These are phyloP conservation scores for Heterotis niloticus DNA, from an alignment of 2,113 vertebrate species.

Conservation along the genomic window DNA sequence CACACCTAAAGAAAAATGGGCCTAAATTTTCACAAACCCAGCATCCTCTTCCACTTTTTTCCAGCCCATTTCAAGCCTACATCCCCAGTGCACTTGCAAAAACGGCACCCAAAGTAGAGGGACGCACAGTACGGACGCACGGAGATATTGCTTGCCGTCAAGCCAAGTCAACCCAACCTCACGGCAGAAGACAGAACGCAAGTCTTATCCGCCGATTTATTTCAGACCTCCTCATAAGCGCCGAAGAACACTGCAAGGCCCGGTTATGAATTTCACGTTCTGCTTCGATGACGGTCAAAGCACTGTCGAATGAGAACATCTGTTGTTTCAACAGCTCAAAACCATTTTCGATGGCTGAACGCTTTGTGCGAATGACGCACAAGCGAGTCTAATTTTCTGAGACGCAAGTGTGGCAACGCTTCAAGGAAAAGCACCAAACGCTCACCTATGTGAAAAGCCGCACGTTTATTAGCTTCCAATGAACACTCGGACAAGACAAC, in stretches of 20 bases:
- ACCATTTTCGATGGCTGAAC: conserved; percentile 21
- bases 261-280: conserved; percentile 46
- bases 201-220: conserved; percentile 40
- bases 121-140: too few species aligned
- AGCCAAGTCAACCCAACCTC: background rate
- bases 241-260: conserved; percentile 52
- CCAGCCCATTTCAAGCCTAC: background rate
- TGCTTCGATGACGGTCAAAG: background rate
- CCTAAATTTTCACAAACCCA: background rate
- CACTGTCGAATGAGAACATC: background rate
- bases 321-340: background rate
- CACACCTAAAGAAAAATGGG: too few species aligned
- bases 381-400: conserved; percentile 33
- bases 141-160: background rate
- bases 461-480: too few species aligned
- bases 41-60: background rate
- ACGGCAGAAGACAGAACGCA: background rate
- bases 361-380: conserved; percentile 30
- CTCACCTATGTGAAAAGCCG: background rate
- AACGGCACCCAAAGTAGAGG: too few species aligned
- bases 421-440: background rate
- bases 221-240: conserved; percentile 50
- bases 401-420: conserved; percentile 29
- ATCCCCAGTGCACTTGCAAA: background rate
- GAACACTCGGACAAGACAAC: background rate